Evolutionary conservation across 1,140 invertebrate genomes (phyloP).

Genomic region (Nephotettix cincticeps): DNA sequence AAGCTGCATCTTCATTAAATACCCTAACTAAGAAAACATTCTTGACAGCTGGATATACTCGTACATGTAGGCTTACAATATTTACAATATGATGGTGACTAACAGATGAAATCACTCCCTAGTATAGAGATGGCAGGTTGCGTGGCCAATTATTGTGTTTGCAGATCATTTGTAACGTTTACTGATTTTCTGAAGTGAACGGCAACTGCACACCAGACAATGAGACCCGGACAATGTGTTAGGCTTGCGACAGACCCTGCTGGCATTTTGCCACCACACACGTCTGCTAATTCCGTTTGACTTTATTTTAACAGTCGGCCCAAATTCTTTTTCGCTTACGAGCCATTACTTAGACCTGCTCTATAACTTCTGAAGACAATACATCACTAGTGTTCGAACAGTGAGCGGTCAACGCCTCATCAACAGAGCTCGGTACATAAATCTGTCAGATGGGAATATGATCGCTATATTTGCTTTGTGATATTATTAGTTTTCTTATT

Average conservation of each 20-base stretch:
- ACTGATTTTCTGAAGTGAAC: not conserved
- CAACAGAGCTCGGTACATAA: too few species aligned
- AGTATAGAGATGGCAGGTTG: too few species aligned
- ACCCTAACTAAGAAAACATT: too few species aligned
- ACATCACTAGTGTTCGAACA: not conserved
- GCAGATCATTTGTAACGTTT: constrained; percentile 1
- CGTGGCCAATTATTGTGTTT: not conserved
- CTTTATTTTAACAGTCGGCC: constrained; percentile 19
- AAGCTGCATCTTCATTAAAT: too few species aligned
- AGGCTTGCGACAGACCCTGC: not conserved
- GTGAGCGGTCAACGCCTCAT: too few species aligned
- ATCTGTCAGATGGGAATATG: too few species aligned
- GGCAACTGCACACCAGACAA: not conserved
- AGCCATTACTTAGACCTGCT: constrained; percentile 3
- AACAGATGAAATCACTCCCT: too few species aligned
- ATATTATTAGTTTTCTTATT: too few species aligned
- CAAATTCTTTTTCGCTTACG: constrained; percentile 8
- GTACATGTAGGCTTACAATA: too few species aligned
- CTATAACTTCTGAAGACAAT: constrained; percentile 10
- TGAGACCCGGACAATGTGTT: constrained; percentile 2
- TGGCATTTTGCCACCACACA: not conserved
- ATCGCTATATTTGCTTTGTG: too few species aligned
- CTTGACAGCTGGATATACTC: too few species aligned
- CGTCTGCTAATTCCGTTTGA: constrained; percentile 21
- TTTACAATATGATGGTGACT: too few species aligned